Evolutionary conservation across 2,797 vertebrate species (phyloP).

Genomic region (Rallus crepitans): DNA sequence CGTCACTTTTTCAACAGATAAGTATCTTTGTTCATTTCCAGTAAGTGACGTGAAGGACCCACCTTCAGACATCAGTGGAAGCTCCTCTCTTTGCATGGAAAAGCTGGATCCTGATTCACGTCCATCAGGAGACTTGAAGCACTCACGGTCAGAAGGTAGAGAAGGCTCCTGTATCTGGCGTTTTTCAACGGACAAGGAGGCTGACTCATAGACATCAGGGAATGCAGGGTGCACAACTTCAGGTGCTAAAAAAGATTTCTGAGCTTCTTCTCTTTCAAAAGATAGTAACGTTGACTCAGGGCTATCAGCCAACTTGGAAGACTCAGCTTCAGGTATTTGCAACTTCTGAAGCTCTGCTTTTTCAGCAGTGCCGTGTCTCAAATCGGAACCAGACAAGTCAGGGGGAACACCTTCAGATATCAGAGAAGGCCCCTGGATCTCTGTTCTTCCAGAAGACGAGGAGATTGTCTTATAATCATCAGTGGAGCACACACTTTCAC

Average conservation of each 20-base stretch:
- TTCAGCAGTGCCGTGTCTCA: constrained; percentile 48
- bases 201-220: constrained; percentile 33
- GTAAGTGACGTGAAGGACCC: background rate
- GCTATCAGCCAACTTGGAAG: constrained; percentile 58
- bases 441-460: background rate
- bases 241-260: constrained; percentile 55
- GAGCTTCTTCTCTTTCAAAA: background rate
- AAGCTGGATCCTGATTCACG: background rate
- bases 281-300: constrained; percentile 48
- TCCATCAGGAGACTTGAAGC: background rate
- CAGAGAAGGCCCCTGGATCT: background rate
- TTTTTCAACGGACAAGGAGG: background rate
- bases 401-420: background rate
- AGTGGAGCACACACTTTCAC: background rate
- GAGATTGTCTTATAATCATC: background rate
- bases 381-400: background rate
- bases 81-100: background rate
- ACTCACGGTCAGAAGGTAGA: background rate
- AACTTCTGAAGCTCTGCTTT: constrained; percentile 16
- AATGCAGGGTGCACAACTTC: constrained; percentile 64
- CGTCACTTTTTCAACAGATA: constrained; percentile 2
- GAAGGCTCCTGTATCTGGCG: background rate
- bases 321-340: constrained; percentile 53
- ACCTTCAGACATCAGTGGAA: background rate
- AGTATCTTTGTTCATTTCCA: background rate